Evolutionary conservation across 2,888 invertebrate species (phyloP), one percentile per base, ranked within the genome.

Genomic region (Lepidocyrtoides sp.): DNA sequence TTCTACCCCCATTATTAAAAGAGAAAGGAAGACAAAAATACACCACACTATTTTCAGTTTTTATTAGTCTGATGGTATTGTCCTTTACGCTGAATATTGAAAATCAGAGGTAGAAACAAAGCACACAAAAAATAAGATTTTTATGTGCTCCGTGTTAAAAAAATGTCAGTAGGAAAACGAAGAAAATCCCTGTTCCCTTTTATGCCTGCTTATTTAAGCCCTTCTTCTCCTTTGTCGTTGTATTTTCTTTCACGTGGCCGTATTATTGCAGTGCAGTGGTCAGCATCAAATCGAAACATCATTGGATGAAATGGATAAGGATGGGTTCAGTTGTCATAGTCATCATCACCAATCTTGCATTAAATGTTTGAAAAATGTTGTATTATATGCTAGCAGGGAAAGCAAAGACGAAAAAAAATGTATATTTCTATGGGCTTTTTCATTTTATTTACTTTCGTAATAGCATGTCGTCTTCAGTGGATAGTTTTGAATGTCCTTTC

Each of bases 61-160:
- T 23, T 44, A 14, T 48, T 48, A n/a, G n/a, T 63, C 3, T 14
- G 26, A 14, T 29, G n/a, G 2, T 1, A 41, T 20, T 17, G 17
- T 20, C 77, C 63, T 60, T 82, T 26, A 75, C 77, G 63, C 36
- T 69, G 83, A 89, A 89, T 89, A 83, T 89, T 89, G 89, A 88
- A 79, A 88, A 66, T n/a, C n/a, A n/a, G n/a, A n/a, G n/a, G n/a
- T n/a, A n/a, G n/a, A n/a, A n/a, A n/a, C n/a, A n/a, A n/a, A n/a
- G n/a, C n/a, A n/a, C n/a, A n/a, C n/a, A n/a, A n/a, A n/a, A n/a
- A n/a, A n/a, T n/a, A n/a, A n/a, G n/a, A n/a, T n/a, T n/a, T n/a
- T n/a, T n/a, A 51, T 36, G n/a, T 48, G 3, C 54, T 4, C 32
- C 14, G n/a, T 14, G 32, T 20, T 12, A 32, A n/a, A n/a, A 66